Conservation (phyloP, 1,140 invertebrate species). For the Drosophila yakuba region DNA sequence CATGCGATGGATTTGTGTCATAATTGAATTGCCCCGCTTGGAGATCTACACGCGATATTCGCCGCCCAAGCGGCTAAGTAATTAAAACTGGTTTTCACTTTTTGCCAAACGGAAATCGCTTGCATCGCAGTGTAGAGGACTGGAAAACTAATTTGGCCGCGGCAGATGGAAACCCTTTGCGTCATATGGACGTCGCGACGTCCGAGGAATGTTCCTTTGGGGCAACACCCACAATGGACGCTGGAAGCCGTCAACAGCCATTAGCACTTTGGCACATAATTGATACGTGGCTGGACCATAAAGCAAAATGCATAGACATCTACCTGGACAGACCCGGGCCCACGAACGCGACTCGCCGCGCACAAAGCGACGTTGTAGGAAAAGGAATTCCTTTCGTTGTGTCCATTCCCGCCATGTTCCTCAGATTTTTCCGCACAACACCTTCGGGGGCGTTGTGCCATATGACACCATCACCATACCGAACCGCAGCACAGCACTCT, state of each 20-base stretch:
- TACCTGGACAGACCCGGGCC: conserved; percentile 28
- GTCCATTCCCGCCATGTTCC: conserved; percentile 59
- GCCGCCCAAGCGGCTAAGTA: conserved; percentile 28
- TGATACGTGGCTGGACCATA: conserved; percentile 80
- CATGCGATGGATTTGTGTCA: conserved; percentile 78
- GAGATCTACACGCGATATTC: conserved; percentile 55
- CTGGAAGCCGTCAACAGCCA: conserved; percentile 78
- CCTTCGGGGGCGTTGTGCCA: conserved; percentile 79
- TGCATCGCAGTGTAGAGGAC: background rate
- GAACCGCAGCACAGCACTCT: conserved; percentile 32
- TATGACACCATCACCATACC: conserved; percentile 66
- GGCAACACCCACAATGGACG: conserved; percentile 50
- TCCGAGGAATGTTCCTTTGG: conserved; percentile 34
- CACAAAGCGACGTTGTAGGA: conserved; percentile 72
- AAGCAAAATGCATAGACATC: conserved; percentile 78
- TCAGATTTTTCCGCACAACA: conserved; percentile 74
- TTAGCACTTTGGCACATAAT: conserved; percentile 84
- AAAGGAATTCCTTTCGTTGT: conserved; percentile 37
- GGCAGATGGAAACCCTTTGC: conserved; percentile 35
- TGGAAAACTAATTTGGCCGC: conserved; percentile 36
- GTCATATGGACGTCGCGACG: background rate
- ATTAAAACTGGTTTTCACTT: conserved; percentile 80
- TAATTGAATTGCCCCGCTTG: conserved; percentile 64
- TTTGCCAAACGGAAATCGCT: conserved; percentile 45
- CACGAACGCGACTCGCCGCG: conserved; percentile 44